Evolutionary conservation across 1,140 invertebrate species (phyloP), one percentile per base, ranked within the genome.

Genomic region (Musca vetustissima): DNA sequence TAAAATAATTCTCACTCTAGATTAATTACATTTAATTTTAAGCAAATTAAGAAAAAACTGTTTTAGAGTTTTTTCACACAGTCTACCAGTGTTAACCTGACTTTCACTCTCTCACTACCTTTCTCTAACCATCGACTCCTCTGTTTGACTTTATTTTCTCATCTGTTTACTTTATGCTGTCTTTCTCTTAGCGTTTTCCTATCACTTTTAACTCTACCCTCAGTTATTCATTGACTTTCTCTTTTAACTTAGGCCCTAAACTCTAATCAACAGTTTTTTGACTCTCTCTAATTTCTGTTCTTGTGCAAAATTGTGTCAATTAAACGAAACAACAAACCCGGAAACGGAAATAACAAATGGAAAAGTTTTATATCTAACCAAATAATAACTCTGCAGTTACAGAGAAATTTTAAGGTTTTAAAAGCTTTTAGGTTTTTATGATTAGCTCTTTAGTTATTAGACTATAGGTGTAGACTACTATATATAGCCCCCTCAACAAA

Each of bases 261-360:
- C 49, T 52, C 49, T 52, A 19, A 52, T 11, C 17, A 61, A 61
- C 57, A 61, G 57, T 61, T 61, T 32, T 67, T 69, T 64, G 68
- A 69, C 59, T 69, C 68, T 64, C 59, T 69, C 25, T 64, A 64
- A 64, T 69, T 64, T 70, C 17, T 59, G 64, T 66, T 70, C n/a
- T 66, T 70, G 69, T 70, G 66, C 69, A 70, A 70, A 69, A 70
- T 70, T 70, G 69, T 50, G 69, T 70, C 69, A 70, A 70, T 70
- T 70, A 70, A 24, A 28, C 19, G 13, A 11, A 61, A n/a, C n/a
- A 68, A 48, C 28, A 22, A 53, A 21, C 21, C n/a, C 19, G 21
- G 50, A 21, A 53, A 21, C 21, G 2, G 17, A 21, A 53, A 21
- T 21, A 22, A 53, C 2, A 55, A 55, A 15, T 55, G 21, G 24